Evolutionary conservation across 2,113 vertebrate genomes (phyloP).

Genomic region (Vicugna pacos): DNA sequence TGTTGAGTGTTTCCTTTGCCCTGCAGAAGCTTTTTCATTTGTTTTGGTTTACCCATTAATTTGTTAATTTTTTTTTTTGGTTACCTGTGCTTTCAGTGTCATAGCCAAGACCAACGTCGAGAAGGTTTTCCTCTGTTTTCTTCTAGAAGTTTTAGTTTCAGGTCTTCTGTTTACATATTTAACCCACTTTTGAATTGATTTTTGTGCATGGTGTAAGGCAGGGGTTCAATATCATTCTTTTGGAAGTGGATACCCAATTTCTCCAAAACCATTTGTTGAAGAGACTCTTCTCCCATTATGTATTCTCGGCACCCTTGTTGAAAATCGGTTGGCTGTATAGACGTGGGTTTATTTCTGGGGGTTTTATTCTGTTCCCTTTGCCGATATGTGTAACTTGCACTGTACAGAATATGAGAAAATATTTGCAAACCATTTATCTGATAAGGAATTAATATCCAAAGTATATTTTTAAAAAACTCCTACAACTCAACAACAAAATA

Average conservation of each 20-base stretch:
- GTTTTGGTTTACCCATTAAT: background rate
- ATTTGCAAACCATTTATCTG: background rate
- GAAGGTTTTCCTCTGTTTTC: background rate
- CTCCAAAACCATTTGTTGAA: background rate
- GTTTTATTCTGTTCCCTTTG: background rate
- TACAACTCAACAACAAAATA: background rate
- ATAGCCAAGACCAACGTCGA: background rate
- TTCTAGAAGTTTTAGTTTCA: background rate
- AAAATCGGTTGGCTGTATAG: background rate
- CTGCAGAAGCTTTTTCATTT: background rate
- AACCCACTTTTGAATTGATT: background rate
- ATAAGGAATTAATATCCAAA: background rate
- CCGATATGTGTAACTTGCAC: background rate
- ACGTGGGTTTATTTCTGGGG: background rate
- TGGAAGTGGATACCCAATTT: background rate
- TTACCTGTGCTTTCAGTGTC: background rate
- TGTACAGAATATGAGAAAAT: background rate
- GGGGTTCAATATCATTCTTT: background rate
- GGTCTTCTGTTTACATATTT: background rate
- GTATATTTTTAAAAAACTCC: background rate
- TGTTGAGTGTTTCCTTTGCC: background rate
- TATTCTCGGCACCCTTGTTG: background rate
- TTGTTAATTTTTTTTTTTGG: background rate
- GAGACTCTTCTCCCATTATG: background rate
- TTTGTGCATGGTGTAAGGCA: background rate